A percentile compares a stretch with the other conserved stretches of the same genome.
These are phyloP conservation scores for Alexandromys fortis DNA, from an alignment of 2,113 vertebrate genomes.

Conservation along the genomic window DNA sequence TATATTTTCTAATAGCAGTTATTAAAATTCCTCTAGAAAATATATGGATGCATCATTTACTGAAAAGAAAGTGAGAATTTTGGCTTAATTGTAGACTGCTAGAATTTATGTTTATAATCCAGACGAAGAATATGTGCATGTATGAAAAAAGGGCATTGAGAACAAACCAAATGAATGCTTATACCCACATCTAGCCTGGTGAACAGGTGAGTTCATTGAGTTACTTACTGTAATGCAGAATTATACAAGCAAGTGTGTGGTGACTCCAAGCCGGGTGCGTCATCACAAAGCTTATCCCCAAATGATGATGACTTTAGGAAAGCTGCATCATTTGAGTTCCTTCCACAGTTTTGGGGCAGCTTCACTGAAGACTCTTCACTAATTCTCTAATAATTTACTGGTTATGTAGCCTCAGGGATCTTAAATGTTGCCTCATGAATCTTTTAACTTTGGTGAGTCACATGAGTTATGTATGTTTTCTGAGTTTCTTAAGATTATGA, in stretches of 20 bases:
- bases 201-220: background rate
- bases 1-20: background rate
- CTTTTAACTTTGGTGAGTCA: background rate
- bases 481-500: background rate
- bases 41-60: background rate
- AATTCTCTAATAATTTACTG: background rate
- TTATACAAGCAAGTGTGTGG: background rate
- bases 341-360: background rate
- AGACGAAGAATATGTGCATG: background rate
- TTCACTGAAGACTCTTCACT: background rate
- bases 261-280: background rate
- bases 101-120: background rate
- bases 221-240: background rate
- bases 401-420: too few species aligned
- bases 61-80: background rate
- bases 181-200: background rate
- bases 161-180: background rate
- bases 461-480: background rate
- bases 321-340: background rate
- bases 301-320: background rate
- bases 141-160: background rate
- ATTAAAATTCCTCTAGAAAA: background rate
- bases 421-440: background rate
- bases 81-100: background rate
- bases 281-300: background rate